phyloP scores from a whole-genome alignment of 2,888 invertebrate species.

The Microctonus brassicae region DNA sequence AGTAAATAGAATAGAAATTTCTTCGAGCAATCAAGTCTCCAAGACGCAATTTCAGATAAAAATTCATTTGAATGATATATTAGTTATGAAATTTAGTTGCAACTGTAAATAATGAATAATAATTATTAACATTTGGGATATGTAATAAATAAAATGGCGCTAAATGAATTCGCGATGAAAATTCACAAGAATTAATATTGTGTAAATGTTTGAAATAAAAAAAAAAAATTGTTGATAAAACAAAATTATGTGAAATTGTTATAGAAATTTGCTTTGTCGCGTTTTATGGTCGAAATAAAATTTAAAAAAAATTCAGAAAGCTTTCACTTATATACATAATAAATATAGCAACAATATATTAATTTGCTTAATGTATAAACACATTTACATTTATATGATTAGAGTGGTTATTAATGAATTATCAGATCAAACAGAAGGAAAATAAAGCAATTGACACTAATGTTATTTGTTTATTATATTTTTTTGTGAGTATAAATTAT shows the following conservation, averaged over 20 bases:
- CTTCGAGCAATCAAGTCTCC: not conserved
- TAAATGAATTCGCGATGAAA: not conserved
- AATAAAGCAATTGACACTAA: constrained; percentile 14
- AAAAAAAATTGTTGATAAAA: not conserved
- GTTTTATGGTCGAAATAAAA: not conserved
- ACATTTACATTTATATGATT: constrained; percentile 49
- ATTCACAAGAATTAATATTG: not conserved
- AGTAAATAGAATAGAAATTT: not conserved
- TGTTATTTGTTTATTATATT: not conserved
- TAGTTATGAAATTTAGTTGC: not conserved
- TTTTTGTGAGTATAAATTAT: not conserved
- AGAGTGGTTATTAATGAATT: constrained; percentile 44
- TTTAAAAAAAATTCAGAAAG: not conserved
- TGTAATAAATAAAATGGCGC: not conserved
- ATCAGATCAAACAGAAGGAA: constrained; percentile 46
- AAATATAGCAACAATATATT: not conserved
- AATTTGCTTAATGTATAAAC: constrained; percentile 49
- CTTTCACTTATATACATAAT: not conserved
- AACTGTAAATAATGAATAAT: not conserved
- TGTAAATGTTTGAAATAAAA: not conserved
- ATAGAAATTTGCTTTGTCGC: not conserved
- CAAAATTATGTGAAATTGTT: not conserved
- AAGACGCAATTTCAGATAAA: not conserved
- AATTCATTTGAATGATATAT: not conserved
- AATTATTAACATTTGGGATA: not conserved